phyloP scores from a whole-genome alignment of 1,140 invertebrate species.

The Dendrolimus kikuchii region DNA sequence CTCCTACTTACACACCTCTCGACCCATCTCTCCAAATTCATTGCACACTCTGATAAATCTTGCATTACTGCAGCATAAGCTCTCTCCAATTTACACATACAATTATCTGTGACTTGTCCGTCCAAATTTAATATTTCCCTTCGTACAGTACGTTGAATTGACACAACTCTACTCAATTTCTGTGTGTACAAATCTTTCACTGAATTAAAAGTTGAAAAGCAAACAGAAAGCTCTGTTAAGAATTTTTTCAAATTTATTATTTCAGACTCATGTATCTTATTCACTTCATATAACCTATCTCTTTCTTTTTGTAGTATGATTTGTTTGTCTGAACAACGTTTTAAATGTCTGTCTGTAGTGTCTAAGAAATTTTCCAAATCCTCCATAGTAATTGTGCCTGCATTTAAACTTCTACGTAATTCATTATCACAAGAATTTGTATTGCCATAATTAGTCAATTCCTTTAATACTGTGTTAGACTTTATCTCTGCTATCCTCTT shows the following conservation, averaged over 20 bases:
- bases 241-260: constrained; percentile 58
- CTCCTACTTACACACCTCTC: constrained; percentile 37
- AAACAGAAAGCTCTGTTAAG: constrained; percentile 48
- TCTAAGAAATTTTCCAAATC: constrained; percentile 61
- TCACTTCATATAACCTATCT: constrained; percentile 48
- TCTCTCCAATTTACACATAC: constrained; percentile 47
- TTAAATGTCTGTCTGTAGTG: constrained; percentile 53
- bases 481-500: constrained; percentile 61
- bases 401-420: constrained; percentile 35
- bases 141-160: constrained; percentile 48
- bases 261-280: constrained; percentile 55
- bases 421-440: constrained; percentile 38
- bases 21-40: constrained; percentile 54
- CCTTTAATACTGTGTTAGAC: constrained; percentile 51
- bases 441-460: constrained; percentile 58
- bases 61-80: constrained; percentile 51
- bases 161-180: constrained; percentile 46
- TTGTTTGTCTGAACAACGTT: constrained; percentile 51
- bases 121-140: constrained; percentile 51
- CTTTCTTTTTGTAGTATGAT: constrained; percentile 50
- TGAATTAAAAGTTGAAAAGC: constrained; percentile 51
- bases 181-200: constrained; percentile 52
- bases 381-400: constrained; percentile 55
- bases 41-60: constrained; percentile 45
- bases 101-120: constrained; percentile 31